Conservation (phyloP, 2,888 invertebrate species). For the Mamestra brassicae region DNA sequence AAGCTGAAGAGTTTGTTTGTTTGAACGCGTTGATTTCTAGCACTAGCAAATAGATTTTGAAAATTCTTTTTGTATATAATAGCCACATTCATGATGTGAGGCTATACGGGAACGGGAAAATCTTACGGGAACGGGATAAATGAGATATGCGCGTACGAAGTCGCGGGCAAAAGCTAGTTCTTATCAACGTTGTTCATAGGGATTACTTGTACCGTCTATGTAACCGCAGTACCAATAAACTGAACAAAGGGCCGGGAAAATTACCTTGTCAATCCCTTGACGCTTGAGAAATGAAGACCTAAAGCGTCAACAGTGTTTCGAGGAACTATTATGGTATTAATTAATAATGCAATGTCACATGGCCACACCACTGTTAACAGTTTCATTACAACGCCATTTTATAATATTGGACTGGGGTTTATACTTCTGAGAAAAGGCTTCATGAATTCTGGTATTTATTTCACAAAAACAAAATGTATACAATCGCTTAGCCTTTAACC, state of each 20-base stretch:
- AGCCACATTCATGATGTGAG: too few relatives aligned
- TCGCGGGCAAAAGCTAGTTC: background rate
- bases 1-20: too few relatives aligned
- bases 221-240: slow-evolving; percentile 45
- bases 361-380: background rate
- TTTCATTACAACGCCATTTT: background rate
- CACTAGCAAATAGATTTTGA: too few relatives aligned
- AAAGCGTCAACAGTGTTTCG: slow-evolving; percentile 7
- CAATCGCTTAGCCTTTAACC: too few relatives aligned
- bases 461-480: too few relatives aligned
- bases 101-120: too few relatives aligned
- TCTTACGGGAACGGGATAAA: too few relatives aligned
- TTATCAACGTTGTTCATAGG: slow-evolving; percentile 23
- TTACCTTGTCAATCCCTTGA: slow-evolving; percentile 50
- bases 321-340: background rate
- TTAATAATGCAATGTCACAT: slow-evolving; percentile 3
- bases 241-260: slow-evolving; percentile 48
- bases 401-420: background rate
- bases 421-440: too few relatives aligned
- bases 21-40: too few relatives aligned
- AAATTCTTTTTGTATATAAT: too few relatives aligned
- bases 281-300: slow-evolving; percentile 25
- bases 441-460: too few relatives aligned
- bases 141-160: too few relatives aligned
- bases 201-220: slow-evolving; percentile 30